Evolutionary conservation across 1,140 invertebrate species (phyloP), one percentile per base, ranked within the genome.

Genomic region (Sinonovacula constricta): DNA sequence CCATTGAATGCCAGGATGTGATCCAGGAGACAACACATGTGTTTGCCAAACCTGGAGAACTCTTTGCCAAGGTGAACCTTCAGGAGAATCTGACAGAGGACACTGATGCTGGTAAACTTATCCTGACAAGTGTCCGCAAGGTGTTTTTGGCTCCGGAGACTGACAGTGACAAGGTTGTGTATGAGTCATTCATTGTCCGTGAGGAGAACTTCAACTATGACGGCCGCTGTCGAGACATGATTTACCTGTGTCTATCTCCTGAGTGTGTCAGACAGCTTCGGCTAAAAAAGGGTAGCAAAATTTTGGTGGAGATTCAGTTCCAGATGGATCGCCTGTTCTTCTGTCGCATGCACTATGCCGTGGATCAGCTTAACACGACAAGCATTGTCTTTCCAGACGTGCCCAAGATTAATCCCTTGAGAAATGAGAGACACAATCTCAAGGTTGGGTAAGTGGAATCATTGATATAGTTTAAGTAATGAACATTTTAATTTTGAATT

Each of bases 381-480:
- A 86, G 88, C 53, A 78, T 89, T 18, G 84, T 90, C 18, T 90
- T 90, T 56, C 88, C 89, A 18, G 84, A 89, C 76, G 66, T 89
- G 10, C 76, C 81, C 7, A 88, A 86, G 68, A 81, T 88, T 28
- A 86, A 85, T 51, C 82, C 85, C 22, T 26, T 81, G 33, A 76
- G 77, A 57, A 85, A 84, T 72, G 82, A 85, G 31, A 81, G 79
- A 74, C 78, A 85, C 14, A 75, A 69, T 28, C 65, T 86, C 0
- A 87, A 83, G 82, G 74, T 88, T 22, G 81, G 74, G 86, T 87
- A 81, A 63, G 54, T n/a, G n/a, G n/a, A n/a, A n/a, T n/a, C n/a
- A n/a, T n/a, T n/a, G n/a, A n/a, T n/a, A n/a, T n/a, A 30, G 28
- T 24, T 15, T 22, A 24, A 15, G n/a, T n/a, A n/a, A n/a, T n/a